Evolutionary conservation across 2,797 vertebrate species (phyloP).

Genomic region (Amblyopsis hoosieri): DNA sequence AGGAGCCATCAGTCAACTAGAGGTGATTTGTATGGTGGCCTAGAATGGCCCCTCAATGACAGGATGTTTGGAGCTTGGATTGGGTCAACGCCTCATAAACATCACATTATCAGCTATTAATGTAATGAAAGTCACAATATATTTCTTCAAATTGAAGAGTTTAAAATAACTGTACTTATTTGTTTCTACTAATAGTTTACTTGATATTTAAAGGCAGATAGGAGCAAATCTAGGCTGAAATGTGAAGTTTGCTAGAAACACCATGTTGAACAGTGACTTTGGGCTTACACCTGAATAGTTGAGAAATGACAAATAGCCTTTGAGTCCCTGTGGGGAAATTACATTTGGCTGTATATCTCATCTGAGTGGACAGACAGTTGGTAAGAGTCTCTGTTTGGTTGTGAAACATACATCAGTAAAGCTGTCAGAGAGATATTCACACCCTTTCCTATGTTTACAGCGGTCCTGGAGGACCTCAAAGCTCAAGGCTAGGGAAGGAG

Average conservation of each 20-base stretch:
- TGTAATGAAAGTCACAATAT: constrained; percentile 18
- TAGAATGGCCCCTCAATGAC: constrained; percentile 71
- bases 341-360: constrained; percentile 53
- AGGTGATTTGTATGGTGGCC: constrained; percentile 44
- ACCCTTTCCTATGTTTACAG: constrained; percentile 81
- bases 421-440: constrained; percentile 11
- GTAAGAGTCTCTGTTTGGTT: constrained; percentile 48
- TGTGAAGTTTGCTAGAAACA: neutral
- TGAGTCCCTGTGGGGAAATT: constrained; percentile 35
- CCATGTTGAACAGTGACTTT: neutral
- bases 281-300: constrained; percentile 29
- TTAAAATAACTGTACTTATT: too few species aligned
- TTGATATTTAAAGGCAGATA: too few species aligned
- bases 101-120: neutral
- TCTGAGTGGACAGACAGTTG: constrained; percentile 44
- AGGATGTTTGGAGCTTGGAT: constrained; percentile 61
- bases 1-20: constrained; percentile 71
- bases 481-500: constrained; percentile 27
- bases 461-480: constrained; percentile 61
- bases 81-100: constrained; percentile 12
- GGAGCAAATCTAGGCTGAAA: too few species aligned
- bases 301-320: constrained; percentile 30
- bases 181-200: too few species aligned
- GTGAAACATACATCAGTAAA: constrained; percentile 1
- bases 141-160: too few species aligned